A percentile compares a stretch with the other conserved stretches of the same genome.
Evolutionary conservation across 2,113 vertebrate genomes (phyloP).

Genomic region (Macaca mulatta): DNA sequence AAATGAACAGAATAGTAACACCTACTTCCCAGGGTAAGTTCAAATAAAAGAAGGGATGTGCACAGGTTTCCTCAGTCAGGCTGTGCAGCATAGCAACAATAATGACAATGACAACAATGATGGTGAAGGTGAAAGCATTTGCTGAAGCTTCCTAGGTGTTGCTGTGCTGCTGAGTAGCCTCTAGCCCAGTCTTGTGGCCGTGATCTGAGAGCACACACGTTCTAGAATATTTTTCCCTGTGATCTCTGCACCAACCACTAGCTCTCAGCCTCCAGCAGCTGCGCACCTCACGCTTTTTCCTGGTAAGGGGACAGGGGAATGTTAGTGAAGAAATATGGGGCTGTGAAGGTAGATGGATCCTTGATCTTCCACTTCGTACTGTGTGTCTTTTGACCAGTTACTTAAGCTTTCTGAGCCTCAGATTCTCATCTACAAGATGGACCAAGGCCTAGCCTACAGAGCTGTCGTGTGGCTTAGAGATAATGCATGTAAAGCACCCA

Average conservation of each 20-base stretch:
- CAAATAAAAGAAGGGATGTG: neutral
- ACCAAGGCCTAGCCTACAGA: neutral
- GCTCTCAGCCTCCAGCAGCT: neutral
- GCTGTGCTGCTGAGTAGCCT: neutral
- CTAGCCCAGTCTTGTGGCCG: neutral
- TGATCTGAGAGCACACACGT: neutral
- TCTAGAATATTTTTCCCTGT: neutral
- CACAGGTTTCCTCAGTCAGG: rapidly evolving
- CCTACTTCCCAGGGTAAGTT: neutral
- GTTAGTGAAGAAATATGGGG: neutral
- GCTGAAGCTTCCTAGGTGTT: too few species aligned
- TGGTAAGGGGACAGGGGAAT: neutral
- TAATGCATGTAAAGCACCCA: rapidly evolving
- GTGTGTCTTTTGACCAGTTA: neutral
- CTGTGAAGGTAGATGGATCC: neutral
- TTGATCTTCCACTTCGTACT: neutral
- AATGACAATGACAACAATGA: rapidly evolving
- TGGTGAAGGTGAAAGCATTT: too few species aligned
- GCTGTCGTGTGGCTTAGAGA: neutral
- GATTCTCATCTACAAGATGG: neutral
- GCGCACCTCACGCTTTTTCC: neutral
- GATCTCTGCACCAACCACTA: neutral
- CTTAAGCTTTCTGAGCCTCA: neutral
- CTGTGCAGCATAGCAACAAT: rapidly evolving
- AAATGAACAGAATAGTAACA: neutral